Evolutionary conservation across 2,888 invertebrate species (phyloP), one percentile per base, ranked within the genome.

Genomic region (Eugnorisma glareosa): DNA sequence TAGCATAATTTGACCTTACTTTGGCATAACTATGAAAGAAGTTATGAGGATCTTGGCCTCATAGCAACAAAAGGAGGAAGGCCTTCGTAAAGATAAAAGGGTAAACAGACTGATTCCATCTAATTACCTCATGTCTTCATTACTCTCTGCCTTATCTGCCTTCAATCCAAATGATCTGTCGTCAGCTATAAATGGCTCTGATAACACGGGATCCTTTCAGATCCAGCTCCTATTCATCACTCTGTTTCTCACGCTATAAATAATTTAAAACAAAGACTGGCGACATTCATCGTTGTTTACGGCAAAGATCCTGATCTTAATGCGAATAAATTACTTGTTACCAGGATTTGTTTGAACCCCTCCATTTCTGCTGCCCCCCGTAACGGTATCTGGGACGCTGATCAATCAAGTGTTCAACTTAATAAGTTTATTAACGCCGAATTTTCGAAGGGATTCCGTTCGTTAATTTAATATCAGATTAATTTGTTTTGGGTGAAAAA

Each of bases 231-330:
- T 77, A 89, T 88, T 87, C 84, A 89, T 88, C 88, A 84, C 77
- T 75, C 70, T 69, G 84, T 82, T 84, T 78, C 75, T 71, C 45
- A 57, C 71, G 88, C 82, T 83, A 84, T 90, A 90, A 90, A 90
- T 90, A 87, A 89, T 89, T 87, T 89, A 82, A 86, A 90, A 90
- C 90, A 90, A 91, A 87, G 87, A 85, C 77, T 67, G 75, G 71
- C 67, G 86, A 86, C 85, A 85, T 85, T 89, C 88, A 91, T 89
- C 90, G 85, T 87, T 90, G 89, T 90, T 90, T 86, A 83, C 89
- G 83, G 81, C 89, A 88, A 85, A 90, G 89, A 90, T 91, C 87
- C 79, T 85, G 86, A 90, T 90, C 89, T 90, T 89, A 90, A 91
- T 89, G 85, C 85, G 77, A 89, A 89, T 89, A 90, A 90, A 91